A percentile compares a stretch with the other conserved stretches of the same genome.
Conservation (phyloP, 23 tunicate genomes). For the Clavelina lepadiformis region DNA sequence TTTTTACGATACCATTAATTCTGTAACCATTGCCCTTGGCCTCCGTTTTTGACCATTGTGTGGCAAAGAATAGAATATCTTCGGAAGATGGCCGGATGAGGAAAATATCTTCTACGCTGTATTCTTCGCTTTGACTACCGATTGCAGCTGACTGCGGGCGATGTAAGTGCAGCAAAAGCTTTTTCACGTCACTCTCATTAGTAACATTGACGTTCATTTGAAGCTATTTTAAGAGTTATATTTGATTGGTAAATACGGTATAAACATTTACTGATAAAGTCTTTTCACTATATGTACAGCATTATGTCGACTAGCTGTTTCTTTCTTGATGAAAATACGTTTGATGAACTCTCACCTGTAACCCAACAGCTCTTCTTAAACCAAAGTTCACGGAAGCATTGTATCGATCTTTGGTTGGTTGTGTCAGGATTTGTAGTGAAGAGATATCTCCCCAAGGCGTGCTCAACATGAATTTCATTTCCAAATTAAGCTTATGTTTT, state of each 20-base stretch:
- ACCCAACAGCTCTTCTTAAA: constrained; percentile 3
- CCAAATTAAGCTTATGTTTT: background rate
- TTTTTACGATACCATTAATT: background rate
- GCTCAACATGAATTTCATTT: background rate
- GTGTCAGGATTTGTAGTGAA: constrained; percentile 2
- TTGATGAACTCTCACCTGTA: constrained; percentile 1
- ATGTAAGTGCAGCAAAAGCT: constrained; percentile 3
- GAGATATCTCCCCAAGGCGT: constrained; percentile 11
- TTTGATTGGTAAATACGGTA: no score
- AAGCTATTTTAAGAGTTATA: background rate
- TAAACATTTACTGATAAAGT: no score
- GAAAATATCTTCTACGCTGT: background rate
- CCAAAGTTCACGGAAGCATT: constrained; percentile 1
- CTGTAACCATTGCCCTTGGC: background rate
- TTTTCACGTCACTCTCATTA: background rate
- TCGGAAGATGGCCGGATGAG: constrained; percentile 4
- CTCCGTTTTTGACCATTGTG: constrained; percentile 7
- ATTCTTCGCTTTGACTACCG: background rate
- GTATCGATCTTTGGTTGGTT: background rate
- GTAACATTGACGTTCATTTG: constrained; percentile 8
- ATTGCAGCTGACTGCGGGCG: constrained; percentile 1
- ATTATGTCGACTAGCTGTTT: no score
- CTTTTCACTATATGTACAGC: no score
- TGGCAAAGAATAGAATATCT: background rate
- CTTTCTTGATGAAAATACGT: no score